Conservation (phyloP, 2,797 vertebrate species). For the Melanotaenia boesemani region DNA sequence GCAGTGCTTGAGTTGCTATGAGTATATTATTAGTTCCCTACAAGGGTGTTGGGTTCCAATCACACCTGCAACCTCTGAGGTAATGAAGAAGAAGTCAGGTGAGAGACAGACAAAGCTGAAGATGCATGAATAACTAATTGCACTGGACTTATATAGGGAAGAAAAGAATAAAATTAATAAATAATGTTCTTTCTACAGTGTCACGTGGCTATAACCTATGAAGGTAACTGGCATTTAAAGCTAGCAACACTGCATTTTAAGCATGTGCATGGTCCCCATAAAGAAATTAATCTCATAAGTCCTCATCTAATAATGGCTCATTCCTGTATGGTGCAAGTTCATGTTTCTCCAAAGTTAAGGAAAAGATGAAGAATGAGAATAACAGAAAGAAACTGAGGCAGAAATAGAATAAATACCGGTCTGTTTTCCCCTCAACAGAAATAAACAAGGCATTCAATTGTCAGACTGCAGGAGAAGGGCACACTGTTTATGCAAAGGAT, state of each 20-base stretch:
- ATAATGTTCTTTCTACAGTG: not conserved
- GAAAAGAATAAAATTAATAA: not conserved
- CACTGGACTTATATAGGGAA: too few species aligned
- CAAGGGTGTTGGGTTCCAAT: not conserved
- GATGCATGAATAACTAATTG: conserved; percentile 17
- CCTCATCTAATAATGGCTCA: conserved; percentile 26
- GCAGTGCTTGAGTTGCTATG: not conserved
- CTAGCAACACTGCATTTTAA: not conserved
- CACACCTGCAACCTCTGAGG: not conserved
- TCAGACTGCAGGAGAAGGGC: conserved; percentile 67
- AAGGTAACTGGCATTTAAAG: conserved; percentile 5
- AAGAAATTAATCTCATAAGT: conserved; percentile 36
- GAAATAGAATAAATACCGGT: conserved; percentile 64
- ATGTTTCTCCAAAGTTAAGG: conserved; percentile 36
- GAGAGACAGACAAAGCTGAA: conserved; percentile 11
- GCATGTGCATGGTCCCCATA: conserved; percentile 6
- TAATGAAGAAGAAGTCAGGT: conserved; percentile 2
- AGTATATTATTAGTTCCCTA: not conserved
- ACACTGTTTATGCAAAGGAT: conserved; percentile 63
- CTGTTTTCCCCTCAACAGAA: conserved; percentile 75
- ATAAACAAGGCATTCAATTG: conserved; percentile 80
- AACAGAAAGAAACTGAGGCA: conserved; percentile 41
- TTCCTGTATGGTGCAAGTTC: conserved; percentile 25
- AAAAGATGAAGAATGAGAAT: conserved; percentile 26
- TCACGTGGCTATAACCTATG: conserved; percentile 10